Percentiles rank a stretch among this genome's conserved stretches.
These are phyloP conservation scores for Lypha dubia DNA, from an alignment of 2,888 invertebrate genomes.

Conservation along the genomic window DNA sequence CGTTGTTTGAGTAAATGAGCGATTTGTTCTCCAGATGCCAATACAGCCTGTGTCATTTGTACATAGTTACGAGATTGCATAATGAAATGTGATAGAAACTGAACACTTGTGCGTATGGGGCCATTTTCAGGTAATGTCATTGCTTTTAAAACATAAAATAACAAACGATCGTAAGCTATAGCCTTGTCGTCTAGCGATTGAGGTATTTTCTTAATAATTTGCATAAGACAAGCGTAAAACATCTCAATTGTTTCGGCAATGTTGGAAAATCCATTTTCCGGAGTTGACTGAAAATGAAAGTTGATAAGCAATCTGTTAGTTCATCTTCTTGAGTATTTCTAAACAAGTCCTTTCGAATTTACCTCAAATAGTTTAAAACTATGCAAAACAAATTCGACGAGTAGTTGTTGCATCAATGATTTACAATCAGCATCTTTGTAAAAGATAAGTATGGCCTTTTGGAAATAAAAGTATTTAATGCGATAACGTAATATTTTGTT, in stretches of 20 bases:
- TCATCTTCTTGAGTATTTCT: neutral
- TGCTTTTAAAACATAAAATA: constrained; percentile 81
- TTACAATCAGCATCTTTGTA: constrained; percentile 84
- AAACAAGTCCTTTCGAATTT: constrained; percentile 14
- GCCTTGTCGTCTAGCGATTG: constrained; percentile 85
- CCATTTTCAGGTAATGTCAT: constrained; percentile 83
- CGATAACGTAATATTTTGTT: constrained; percentile 80
- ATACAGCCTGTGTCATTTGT: constrained; percentile 80
- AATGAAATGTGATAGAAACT: constrained; percentile 82
- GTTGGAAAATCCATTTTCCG: constrained; percentile 81
- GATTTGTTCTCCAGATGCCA: constrained; percentile 82
- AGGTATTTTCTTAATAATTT: constrained; percentile 84
- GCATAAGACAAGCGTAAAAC: constrained; percentile 81
- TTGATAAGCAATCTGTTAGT: neutral
- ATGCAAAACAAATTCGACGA: constrained; percentile 84
- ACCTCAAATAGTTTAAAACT: constrained; percentile 82
- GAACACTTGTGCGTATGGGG: constrained; percentile 81
- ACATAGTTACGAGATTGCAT: constrained; percentile 81
- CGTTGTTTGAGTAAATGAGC: too few species aligned
- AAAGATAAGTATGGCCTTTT: constrained; percentile 85
- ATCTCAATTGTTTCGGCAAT: constrained; percentile 83
- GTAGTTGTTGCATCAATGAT: constrained; percentile 84
- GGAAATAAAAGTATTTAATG: constrained; percentile 48
- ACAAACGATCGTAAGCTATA: constrained; percentile 83
- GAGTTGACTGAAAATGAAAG: constrained; percentile 76